These are phyloP conservation scores for Dasyornis broadbenti DNA, from an alignment of 2,113 vertebrate species.

Conservation along the genomic window DNA sequence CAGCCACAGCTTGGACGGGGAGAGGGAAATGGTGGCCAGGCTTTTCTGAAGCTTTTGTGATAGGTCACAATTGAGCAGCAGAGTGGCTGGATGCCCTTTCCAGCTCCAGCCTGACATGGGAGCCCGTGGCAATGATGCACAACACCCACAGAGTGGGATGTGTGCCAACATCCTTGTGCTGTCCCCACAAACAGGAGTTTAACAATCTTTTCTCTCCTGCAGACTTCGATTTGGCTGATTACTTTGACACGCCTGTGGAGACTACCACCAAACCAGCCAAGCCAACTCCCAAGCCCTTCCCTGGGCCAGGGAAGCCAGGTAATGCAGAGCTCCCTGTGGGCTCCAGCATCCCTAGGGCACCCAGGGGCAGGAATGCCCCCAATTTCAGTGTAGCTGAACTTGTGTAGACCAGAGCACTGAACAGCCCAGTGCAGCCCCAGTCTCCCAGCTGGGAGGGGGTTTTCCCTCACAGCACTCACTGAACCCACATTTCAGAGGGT, in stretches of 20 bases:
- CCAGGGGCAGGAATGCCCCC: accelerated
- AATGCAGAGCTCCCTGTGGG: accelerated
- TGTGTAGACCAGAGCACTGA: background rate
- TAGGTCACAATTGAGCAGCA: accelerated
- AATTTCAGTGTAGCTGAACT: background rate
- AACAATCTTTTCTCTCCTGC: background rate
- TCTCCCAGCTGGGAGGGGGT: background rate
- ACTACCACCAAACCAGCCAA: constrained; percentile 45
- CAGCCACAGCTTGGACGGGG: background rate
- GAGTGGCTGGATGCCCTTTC: background rate
- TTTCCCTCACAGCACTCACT: background rate
- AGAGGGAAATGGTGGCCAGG: background rate
- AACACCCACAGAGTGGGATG: accelerated
- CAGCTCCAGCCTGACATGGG: accelerated
- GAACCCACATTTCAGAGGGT: accelerated
- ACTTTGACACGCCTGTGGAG: constrained; percentile 16
- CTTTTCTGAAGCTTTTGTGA: background rate
- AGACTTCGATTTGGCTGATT: constrained; percentile 23
- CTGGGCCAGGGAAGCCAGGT: constrained; percentile 45
- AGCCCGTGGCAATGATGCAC: background rate
- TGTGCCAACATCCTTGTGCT: background rate
- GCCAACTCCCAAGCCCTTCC: constrained; percentile 10
- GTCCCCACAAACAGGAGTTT: background rate
- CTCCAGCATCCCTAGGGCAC: background rate
- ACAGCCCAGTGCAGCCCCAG: background rate